Evolutionary conservation across 2,888 invertebrate genomes (phyloP).

Genomic region (Hofmannophila pseudospretella): DNA sequence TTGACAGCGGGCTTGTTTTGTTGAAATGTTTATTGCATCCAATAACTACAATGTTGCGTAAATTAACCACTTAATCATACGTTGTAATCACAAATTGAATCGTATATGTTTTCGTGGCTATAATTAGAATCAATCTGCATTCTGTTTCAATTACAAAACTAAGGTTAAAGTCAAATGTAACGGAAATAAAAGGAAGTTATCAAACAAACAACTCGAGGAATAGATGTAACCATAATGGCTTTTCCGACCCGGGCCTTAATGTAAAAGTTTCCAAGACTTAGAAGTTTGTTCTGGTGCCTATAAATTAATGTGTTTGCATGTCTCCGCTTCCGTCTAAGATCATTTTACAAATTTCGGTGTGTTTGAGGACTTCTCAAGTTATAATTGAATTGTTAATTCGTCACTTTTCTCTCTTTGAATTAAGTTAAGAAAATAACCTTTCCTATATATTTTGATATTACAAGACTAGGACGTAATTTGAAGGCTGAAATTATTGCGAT

Average conservation of each 20-base stretch:
- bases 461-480: no score
- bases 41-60: conserved; percentile 60
- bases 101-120: conserved; percentile 2
- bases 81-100: conserved; percentile 31
- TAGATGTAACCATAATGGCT: conserved; percentile 62
- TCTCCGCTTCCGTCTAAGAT: conserved; percentile 45
- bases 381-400: conserved; percentile 19
- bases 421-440: no score
- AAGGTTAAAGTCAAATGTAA: conserved; percentile 22
- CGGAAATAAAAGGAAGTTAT: conserved; percentile 32
- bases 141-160: not conserved
- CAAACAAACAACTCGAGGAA: conserved; percentile 36
- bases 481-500: no score
- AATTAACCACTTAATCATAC: conserved; percentile 50
- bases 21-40: conserved; percentile 62
- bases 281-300: conserved; percentile 65
- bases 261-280: conserved; percentile 64
- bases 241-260: conserved; percentile 53
- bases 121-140: conserved; percentile 1
- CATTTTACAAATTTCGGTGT: conserved; percentile 29
- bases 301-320: conserved; percentile 71
- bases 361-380: conserved; percentile 19
- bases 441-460: no score
- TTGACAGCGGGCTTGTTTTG: conserved; percentile 61
- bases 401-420: conserved; percentile 5